phyloP scores from a whole-genome alignment of 2,888 invertebrate genomes.

The Smittia aterrima region DNA sequence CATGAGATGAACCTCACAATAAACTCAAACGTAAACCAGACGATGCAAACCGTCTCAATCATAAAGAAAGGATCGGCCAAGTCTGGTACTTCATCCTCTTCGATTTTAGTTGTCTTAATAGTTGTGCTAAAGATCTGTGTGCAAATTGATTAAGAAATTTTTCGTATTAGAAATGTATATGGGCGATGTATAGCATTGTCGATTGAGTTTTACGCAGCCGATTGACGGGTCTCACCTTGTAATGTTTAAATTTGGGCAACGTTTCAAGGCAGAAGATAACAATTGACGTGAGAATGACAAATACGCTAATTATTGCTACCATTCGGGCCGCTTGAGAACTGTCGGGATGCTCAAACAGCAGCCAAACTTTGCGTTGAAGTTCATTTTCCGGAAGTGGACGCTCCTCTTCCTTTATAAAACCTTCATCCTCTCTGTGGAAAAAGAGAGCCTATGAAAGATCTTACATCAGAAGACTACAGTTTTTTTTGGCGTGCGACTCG shows the following conservation, averaged over 20 bases:
- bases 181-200: background rate
- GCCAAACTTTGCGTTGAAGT: constrained; percentile 97
- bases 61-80: constrained; percentile 99
- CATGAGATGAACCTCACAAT: constrained; percentile 96
- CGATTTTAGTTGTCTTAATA: constrained; percentile 93
- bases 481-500: constrained; percentile 6
- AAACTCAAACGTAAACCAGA: constrained; percentile 99
- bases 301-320: constrained; percentile 98
- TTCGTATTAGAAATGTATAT: background rate
- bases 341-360: constrained; percentile 98
- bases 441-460: constrained; percentile 40
- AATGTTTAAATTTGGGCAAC: constrained; percentile 98
- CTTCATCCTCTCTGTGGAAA: constrained; percentile 82
- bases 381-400: constrained; percentile 96
- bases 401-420: constrained; percentile 98
- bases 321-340: constrained; percentile 98
- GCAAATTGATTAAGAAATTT: background rate
- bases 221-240: constrained; percentile 62
- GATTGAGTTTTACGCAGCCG: background rate
- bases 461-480: constrained; percentile 37
- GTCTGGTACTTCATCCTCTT: constrained; percentile 98
- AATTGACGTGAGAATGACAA: constrained; percentile 97
- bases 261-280: constrained; percentile 99
- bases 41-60: constrained; percentile 98
- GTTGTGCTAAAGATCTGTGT: constrained; percentile 82